Conservation (phyloP, 2,888 invertebrate species). For the Ophion obscuratus region DNA sequence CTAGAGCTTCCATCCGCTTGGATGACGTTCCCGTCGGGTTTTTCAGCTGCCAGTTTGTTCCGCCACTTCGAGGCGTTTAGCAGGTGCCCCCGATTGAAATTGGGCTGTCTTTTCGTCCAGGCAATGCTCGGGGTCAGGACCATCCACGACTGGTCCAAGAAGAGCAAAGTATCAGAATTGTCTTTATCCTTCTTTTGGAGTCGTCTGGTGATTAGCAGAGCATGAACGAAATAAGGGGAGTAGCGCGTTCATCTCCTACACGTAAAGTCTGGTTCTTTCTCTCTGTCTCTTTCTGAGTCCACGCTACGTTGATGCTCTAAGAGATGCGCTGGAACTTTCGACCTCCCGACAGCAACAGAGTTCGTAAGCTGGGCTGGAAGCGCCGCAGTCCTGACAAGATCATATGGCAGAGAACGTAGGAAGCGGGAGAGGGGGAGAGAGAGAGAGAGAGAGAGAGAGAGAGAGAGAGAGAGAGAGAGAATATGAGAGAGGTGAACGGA, state of each 20-base stretch:
- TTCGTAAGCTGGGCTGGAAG: slow-evolving; percentile 34
- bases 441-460: slow-evolving; percentile 18
- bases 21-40: slow-evolving; percentile 13
- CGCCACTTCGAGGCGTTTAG: too few species aligned
- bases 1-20: slow-evolving; percentile 78
- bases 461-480: slow-evolving; percentile 22
- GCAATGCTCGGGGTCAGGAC: not conserved
- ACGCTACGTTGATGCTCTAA: slow-evolving; percentile 46
- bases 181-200: not conserved
- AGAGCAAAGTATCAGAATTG: not conserved
- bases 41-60: too few species aligned
- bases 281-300: slow-evolving; percentile 19
- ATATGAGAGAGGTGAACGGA: not conserved
- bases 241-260: too few species aligned
- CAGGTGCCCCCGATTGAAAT: not conserved
- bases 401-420: slow-evolving; percentile 47
- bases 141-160: not conserved
- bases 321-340: slow-evolving; percentile 29
- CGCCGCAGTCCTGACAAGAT: slow-evolving; percentile 66
- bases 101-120: not conserved
- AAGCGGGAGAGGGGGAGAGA: slow-evolving; percentile 25
- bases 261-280: not conserved
- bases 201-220: not conserved
- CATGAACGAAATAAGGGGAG: not conserved
- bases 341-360: slow-evolving; percentile 2